Evolutionary conservation across 2,888 invertebrate genomes (phyloP).

Genomic region (Sarcophaga subvicina): DNA sequence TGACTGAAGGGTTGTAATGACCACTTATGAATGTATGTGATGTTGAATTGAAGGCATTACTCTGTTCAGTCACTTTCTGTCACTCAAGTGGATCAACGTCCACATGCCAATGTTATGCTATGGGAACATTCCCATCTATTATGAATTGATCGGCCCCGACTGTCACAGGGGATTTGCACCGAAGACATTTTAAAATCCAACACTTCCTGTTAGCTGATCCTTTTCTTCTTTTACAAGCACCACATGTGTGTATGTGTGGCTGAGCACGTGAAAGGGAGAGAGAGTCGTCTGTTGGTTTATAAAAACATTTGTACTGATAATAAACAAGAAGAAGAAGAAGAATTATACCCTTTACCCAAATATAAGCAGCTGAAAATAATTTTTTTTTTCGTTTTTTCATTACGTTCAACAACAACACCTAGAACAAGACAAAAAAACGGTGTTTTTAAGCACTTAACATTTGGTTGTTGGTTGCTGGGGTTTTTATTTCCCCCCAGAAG

Average conservation of each 20-base stretch:
- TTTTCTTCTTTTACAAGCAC: neutral
- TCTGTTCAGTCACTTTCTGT: too few species aligned
- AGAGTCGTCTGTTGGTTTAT: neutral
- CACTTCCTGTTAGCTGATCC: too few species aligned
- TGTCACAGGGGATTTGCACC: too few species aligned
- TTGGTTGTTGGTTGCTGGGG: constrained; percentile 9
- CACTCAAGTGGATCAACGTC: too few species aligned
- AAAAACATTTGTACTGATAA: neutral
- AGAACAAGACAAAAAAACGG: neutral
- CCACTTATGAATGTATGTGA: too few species aligned
- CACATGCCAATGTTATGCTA: too few species aligned
- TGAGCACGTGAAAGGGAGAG: neutral
- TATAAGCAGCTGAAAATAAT: neutral
- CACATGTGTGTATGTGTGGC: neutral
- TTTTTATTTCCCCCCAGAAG: neutral
- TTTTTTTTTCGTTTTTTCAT: neutral
- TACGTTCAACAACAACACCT: too few species aligned
- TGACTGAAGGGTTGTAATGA: too few species aligned
- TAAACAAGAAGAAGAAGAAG: neutral
- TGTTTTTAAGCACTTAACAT: constrained; percentile 19
- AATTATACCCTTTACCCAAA: neutral
- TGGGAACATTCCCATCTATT: too few species aligned
- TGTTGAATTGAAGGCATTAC: too few species aligned
- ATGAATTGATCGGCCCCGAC: too few species aligned
- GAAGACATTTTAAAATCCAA: too few species aligned